Evolutionary conservation across 2,113 vertebrate genomes (phyloP).

Genomic region (Ibidorhyncha struthersii): DNA sequence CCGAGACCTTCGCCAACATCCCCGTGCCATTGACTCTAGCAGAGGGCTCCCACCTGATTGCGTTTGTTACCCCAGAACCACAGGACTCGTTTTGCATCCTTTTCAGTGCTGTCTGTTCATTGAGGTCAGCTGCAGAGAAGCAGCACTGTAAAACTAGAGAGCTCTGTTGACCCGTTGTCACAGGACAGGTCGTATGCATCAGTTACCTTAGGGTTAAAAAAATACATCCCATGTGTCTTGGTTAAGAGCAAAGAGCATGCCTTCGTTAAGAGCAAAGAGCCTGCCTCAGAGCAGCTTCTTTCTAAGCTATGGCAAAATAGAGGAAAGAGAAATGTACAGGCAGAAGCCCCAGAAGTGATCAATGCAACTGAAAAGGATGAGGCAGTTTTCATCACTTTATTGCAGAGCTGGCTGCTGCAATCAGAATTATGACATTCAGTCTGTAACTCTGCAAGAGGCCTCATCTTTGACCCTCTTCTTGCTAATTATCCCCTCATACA

Average conservation of each 20-base stretch:
- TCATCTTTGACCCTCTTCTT: conserved; percentile 10
- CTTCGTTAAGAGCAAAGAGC: background rate
- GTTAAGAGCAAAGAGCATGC: background rate
- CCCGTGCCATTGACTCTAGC: background rate
- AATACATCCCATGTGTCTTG: background rate
- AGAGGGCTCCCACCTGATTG: background rate
- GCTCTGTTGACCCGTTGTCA: background rate
- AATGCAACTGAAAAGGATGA: background rate
- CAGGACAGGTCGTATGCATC: background rate
- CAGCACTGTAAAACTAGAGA: background rate
- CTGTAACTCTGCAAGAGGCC: background rate
- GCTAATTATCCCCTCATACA: background rate
- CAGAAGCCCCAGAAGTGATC: background rate
- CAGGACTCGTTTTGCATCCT: background rate
- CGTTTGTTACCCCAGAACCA: background rate
- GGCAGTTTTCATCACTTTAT: background rate
- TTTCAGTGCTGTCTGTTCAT: background rate
- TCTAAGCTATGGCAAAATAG: background rate
- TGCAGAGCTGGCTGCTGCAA: background rate
- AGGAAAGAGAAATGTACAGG: background rate
- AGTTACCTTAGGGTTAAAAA: background rate
- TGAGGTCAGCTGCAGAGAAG: background rate
- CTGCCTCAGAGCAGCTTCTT: background rate
- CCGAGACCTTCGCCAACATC: background rate
- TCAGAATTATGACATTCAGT: background rate